Conservation (phyloP, 2,888 invertebrate genomes). For the Drosophila demipolita region DNA sequence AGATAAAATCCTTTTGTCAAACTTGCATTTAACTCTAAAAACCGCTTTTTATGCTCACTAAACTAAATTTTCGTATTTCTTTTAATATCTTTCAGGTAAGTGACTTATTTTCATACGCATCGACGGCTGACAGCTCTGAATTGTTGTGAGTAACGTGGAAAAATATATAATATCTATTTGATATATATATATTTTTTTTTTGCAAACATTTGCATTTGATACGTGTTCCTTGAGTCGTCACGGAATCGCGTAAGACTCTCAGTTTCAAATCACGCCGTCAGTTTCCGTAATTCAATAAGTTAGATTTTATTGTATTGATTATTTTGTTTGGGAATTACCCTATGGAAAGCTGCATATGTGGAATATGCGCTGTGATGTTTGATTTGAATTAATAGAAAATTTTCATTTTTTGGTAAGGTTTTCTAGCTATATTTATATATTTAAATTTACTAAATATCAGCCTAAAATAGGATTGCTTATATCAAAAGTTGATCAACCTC, state of each 20-base stretch:
- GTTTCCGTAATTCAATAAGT: conserved; percentile 76
- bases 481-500: not conserved
- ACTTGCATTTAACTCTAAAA: not conserved
- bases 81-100: conserved; percentile 63
- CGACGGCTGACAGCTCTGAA: not conserved
- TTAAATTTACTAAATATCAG: not conserved
- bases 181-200: not conserved
- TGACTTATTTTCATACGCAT: conserved; percentile 13
- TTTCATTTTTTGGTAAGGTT: not conserved
- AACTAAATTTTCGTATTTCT: conserved; percentile 1
- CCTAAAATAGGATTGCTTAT: not conserved
- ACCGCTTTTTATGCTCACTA: not conserved
- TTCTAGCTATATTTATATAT: not conserved
- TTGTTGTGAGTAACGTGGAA: conserved; percentile 23
- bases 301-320: conserved; percentile 53
- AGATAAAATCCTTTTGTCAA: too few relatives aligned
- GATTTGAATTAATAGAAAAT: not conserved
- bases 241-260: conserved; percentile 32
- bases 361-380: not conserved
- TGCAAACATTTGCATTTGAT: conserved; percentile 20
- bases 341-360: not conserved
- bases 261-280: conserved; percentile 63
- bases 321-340: conserved; percentile 41
- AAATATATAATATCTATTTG: conserved; percentile 5
- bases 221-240: conserved; percentile 24